Percentiles rank a stretch among this genome's conserved stretches.
These are phyloP conservation scores for Dicrostonyx torquatus DNA, from an alignment of 2,797 vertebrate species.

Conservation along the genomic window DNA sequence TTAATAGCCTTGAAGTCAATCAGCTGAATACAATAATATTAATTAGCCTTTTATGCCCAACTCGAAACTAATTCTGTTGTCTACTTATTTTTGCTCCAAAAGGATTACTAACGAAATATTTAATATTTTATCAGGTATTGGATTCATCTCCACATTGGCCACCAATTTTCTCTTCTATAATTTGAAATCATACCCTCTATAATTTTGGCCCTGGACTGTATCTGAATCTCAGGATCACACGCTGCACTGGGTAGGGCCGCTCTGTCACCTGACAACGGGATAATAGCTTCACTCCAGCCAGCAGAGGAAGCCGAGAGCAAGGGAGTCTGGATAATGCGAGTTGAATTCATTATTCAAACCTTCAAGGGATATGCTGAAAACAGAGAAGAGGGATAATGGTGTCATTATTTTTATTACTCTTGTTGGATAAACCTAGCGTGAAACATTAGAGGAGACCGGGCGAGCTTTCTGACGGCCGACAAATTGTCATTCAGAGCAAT, in stretches of 20 bases:
- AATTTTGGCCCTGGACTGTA: slow-evolving; percentile 86
- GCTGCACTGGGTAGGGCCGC: slow-evolving; percentile 89
- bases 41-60: slow-evolving; percentile 86
- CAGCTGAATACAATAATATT: slow-evolving; percentile 85
- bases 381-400: slow-evolving; percentile 93
- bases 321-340: slow-evolving; percentile 95
- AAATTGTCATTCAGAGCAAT: slow-evolving; percentile 86
- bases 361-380: slow-evolving; percentile 93
- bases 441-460: slow-evolving; percentile 87
- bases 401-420: slow-evolving; percentile 93
- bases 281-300: slow-evolving; percentile 96
- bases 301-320: slow-evolving; percentile 93
- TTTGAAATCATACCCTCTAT: slow-evolving; percentile 86
- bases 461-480: slow-evolving; percentile 85
- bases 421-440: slow-evolving; percentile 91
- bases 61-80: slow-evolving; percentile 85
- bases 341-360: slow-evolving; percentile 99
- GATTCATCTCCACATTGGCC: slow-evolving; percentile 83
- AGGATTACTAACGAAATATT: slow-evolving; percentile 83
- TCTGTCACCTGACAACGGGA: slow-evolving; percentile 93
- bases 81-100: slow-evolving; percentile 85
- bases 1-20: slow-evolving; percentile 85
- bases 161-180: slow-evolving; percentile 86
- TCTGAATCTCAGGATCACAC: slow-evolving; percentile 89
- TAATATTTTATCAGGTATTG: slow-evolving; percentile 84